Base-by-base conservation (phyloP, 2,888 invertebrate genomes). In the Caenorhabditis japonica region DNA sequence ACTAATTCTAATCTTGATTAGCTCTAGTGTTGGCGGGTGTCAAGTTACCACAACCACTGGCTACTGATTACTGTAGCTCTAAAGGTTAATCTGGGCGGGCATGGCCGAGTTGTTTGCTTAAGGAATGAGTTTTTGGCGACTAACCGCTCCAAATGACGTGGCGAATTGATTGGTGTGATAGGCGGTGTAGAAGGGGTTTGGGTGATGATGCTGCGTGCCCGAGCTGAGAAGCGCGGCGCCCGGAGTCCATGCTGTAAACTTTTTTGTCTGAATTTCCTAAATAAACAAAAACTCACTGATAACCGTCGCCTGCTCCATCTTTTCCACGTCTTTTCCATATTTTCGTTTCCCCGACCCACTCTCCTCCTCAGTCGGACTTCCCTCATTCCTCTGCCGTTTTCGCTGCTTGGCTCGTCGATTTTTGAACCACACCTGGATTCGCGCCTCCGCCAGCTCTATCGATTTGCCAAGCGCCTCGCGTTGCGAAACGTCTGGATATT, bases 341-440 rank as follows among this genome's bases (percentile, higher is more conserved):
- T 17, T 41, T 38, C 8, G 19, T 21, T 51, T 52, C 34, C 34
- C 51, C 43, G 59, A 59, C 25, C 34, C 36, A 12, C 12, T 12
- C 10, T 39, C 43, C 19, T 60, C 60, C 10, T 38, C 41, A 15
- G 36, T 34, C 17, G 41, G 33, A 33, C 52, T 46, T 25, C 66
- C 66, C 60, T 77, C 75, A 44, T 81, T 81, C 30, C 79, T 52
- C 38, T 77, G 76, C 17, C 79, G 44, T 43, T 81, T 81, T 15
- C 79, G 39, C 47, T 78, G 69, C 47, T 80, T 79, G 3, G 81
- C 79, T 15, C 81, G 60, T 5, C 81, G 76, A 36, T 81, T 81
- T 44, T 81, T 81, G 74, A 81, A 81, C 81, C 81, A 81, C 21
- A 79, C 79, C 70, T 81, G 81, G 38, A 81, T 81, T n/a, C 81